These are phyloP conservation scores for Argopecten irradians DNA, from an alignment of 1,140 invertebrate genomes.

Conservation along the genomic window DNA sequence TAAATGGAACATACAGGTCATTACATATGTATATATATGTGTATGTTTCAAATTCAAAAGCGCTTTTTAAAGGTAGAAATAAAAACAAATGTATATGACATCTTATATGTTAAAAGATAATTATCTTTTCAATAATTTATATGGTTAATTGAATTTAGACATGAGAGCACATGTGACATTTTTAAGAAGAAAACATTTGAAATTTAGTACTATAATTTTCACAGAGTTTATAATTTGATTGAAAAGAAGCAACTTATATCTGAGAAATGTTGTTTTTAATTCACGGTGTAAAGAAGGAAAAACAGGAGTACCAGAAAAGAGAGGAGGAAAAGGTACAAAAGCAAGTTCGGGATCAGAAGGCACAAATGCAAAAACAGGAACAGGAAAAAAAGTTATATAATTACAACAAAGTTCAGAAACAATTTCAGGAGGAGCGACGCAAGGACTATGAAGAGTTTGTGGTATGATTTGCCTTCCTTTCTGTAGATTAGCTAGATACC, in stretches of 20 bases:
- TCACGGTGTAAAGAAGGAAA: background rate
- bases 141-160: background rate
- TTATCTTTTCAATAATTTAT: background rate
- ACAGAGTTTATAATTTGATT: background rate
- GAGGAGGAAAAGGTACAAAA: background rate
- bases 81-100: too few species aligned
- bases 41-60: background rate
- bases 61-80: too few species aligned
- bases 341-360: background rate
- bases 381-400: background rate
- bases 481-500: constrained; percentile 10
- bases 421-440: background rate
- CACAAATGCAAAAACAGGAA: background rate
- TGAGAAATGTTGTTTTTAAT: constrained; percentile 12
- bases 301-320: background rate
- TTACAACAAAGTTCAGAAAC: background rate
- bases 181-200: background rate
- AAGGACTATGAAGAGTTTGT: background rate
- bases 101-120: too few species aligned
- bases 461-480: constrained; percentile 3
- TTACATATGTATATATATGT: background rate
- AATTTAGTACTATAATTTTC: background rate
- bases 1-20: background rate
- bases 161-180: too few species aligned
- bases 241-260: background rate